Evolutionary conservation across 2,888 invertebrate genomes (phyloP).

Genomic region (Drosophila ochracea): DNA sequence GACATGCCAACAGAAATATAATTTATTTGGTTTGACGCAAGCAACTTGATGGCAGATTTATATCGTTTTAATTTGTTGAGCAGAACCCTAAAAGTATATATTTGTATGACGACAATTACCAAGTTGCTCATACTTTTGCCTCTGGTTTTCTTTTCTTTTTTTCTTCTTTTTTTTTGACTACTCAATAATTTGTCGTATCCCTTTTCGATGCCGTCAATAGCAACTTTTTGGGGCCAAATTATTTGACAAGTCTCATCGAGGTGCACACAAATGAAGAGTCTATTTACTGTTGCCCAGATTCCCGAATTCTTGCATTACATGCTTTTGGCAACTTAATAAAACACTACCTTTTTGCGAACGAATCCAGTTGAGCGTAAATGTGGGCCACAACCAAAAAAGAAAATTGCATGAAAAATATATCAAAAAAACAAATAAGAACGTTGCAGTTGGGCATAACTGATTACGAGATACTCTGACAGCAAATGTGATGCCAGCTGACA

Average conservation of each 20-base stretch:
- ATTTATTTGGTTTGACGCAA: conserved; percentile 53
- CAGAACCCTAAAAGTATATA: conserved; percentile 28
- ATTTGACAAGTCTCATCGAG: conserved; percentile 43
- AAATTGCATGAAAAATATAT: neutral
- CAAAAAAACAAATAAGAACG: neutral
- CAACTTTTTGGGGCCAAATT: conserved; percentile 20
- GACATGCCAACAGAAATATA: conserved; percentile 23
- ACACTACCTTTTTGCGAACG: conserved; percentile 36
- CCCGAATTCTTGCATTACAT: neutral
- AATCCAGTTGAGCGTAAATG: conserved; percentile 62
- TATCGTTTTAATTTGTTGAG: conserved; percentile 70
- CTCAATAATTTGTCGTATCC: conserved; percentile 23
- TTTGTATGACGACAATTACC: conserved; percentile 31
- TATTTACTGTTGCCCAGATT: conserved; percentile 59
- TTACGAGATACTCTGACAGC: neutral
- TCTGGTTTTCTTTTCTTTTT: too few relatives aligned
- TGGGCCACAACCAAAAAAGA: conserved; percentile 26
- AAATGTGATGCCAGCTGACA: neutral
- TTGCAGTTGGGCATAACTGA: neutral
- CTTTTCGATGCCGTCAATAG: conserved; percentile 20
- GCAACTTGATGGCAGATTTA: conserved; percentile 69
- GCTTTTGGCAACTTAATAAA: neutral
- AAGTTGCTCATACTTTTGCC: conserved; percentile 27
- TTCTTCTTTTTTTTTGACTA: conserved; percentile 14
- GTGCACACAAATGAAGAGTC: conserved; percentile 69